Percentiles rank a stretch among this genome's conserved stretches.
phyloP scores from a whole-genome alignment of 2,113 vertebrate genomes.

The Symphodus melops region DNA sequence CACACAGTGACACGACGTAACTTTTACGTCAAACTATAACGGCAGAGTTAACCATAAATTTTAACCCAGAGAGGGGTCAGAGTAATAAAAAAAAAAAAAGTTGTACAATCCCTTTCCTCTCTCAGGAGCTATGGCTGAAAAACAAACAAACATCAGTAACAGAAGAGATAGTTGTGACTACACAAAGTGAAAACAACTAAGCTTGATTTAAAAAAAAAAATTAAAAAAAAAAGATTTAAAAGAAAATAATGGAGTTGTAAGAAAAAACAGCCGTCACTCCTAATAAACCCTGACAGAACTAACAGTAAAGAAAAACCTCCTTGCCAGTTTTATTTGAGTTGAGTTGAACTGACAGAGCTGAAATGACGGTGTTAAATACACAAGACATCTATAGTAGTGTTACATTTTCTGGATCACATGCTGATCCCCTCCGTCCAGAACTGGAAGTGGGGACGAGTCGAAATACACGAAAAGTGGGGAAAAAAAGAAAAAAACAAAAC shows the following conservation, averaged over 20 bases:
- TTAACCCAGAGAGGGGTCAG: slow-evolving; percentile 1
- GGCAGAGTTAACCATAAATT: background rate
- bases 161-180: slow-evolving; percentile 29
- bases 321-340: background rate
- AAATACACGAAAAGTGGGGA: background rate
- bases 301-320: slow-evolving; percentile 2
- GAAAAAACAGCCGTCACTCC: background rate
- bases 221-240: background rate
- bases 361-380: background rate
- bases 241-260: background rate
- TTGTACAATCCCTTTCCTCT: slow-evolving; percentile 77
- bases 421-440: slow-evolving; percentile 19
- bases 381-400: slow-evolving; percentile 10
- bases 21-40: slow-evolving; percentile 29
- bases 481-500: background rate
- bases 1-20: slow-evolving; percentile 28
- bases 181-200: slow-evolving; percentile 3
- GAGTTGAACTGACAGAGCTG: slow-evolving; percentile 4
- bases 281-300: background rate
- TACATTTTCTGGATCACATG: background rate
- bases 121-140: slow-evolving; percentile 50
- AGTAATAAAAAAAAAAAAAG: slow-evolving; percentile 38
- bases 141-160: slow-evolving; percentile 13
- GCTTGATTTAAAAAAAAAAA: slow-evolving; percentile 6
- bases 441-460: slow-evolving; percentile 43